Evolutionary conservation across 2,888 invertebrate species (phyloP).

Genomic region (Criorhina ranunculi): DNA sequence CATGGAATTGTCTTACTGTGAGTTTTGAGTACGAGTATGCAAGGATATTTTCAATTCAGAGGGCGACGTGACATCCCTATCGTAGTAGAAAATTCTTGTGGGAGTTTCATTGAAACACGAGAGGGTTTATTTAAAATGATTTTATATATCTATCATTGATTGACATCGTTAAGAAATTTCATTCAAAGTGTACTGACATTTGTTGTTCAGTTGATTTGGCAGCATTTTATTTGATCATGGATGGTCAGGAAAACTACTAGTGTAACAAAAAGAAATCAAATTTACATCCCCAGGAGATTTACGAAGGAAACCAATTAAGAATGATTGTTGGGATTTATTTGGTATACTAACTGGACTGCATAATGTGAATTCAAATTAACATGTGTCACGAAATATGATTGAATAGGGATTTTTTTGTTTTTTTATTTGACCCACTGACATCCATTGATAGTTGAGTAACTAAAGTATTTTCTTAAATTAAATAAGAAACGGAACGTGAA

Average conservation of each 20-base stretch:
- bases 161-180: background rate
- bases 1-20: background rate
- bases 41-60: background rate
- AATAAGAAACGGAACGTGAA: background rate
- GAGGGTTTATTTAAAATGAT: background rate
- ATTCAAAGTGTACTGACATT: background rate
- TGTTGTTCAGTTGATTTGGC: background rate
- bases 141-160: background rate
- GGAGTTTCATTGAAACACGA: constrained; percentile 2
- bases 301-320: background rate
- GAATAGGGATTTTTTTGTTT: too few relatives aligned
- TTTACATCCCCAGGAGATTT: background rate
- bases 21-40: background rate
- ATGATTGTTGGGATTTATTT: background rate
- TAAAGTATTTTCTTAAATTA: background rate
- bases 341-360: background rate
- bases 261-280: background rate
- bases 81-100: background rate
- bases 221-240: background rate
- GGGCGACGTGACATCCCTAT: constrained; percentile 11
- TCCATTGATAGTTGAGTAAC: constrained; percentile 17
- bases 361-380: constrained; percentile 5
- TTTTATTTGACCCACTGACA: background rate
- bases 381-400: constrained; percentile 1
- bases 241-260: background rate